phyloP scores from a whole-genome alignment of 2,797 vertebrate genomes.

The Schizopygopsis pylzovi region DNA sequence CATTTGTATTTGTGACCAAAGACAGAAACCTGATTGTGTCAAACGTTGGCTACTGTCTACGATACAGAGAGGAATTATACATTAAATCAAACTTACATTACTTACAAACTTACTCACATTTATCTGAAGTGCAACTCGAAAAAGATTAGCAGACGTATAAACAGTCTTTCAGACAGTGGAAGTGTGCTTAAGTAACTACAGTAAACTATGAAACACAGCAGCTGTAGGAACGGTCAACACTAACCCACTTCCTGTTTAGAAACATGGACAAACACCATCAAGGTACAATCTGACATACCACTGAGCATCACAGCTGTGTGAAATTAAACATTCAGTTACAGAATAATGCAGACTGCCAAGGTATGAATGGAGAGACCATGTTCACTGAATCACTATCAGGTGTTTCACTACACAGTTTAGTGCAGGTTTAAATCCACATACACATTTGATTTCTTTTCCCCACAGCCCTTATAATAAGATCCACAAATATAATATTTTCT shows the following conservation, averaged over 20 bases:
- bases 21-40: not conserved
- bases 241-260: slow-evolving; percentile 29
- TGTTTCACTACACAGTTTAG: slow-evolving; percentile 18
- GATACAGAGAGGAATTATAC: not conserved
- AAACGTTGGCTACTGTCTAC: not conserved
- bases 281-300: slow-evolving; percentile 1
- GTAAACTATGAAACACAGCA: slow-evolving; percentile 29
- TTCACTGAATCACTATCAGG: not conserved
- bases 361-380: not conserved
- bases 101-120: not conserved
- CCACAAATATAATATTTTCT: slow-evolving; percentile 36
- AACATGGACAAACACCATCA: slow-evolving; percentile 12
- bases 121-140: not conserved
- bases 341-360: not conserved
- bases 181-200: slow-evolving; percentile 4
- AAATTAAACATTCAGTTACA: not conserved
- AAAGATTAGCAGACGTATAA: not conserved
- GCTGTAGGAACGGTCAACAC: slow-evolving; percentile 1
- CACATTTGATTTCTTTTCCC: not conserved
- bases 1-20: not conserved
- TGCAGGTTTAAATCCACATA: slow-evolving; percentile 8
- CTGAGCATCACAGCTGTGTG: not conserved
- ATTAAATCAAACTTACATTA: not conserved
- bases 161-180: slow-evolving; percentile 14
- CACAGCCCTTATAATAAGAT: slow-evolving; percentile 13